phyloP scores from a whole-genome alignment of 2,888 invertebrate genomes.

The Ectobius pallidus region DNA sequence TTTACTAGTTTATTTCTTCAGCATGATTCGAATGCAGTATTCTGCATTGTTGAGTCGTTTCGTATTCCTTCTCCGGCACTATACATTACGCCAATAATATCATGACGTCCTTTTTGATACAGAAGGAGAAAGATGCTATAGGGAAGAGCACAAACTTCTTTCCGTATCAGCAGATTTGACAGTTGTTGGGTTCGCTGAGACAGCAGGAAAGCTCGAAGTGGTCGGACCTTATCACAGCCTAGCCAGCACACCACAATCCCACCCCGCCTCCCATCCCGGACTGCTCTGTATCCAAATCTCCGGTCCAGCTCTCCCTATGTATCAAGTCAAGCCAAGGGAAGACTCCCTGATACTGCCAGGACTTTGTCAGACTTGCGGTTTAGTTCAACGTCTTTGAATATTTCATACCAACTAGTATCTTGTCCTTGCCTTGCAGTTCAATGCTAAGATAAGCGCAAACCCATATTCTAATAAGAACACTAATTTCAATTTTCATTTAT shows the following conservation, averaged over 20 bases:
- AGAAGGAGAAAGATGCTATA: neutral
- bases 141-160: conserved; percentile 23
- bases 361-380: neutral
- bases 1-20: too few relatives aligned
- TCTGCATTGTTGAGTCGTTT: too few relatives aligned
- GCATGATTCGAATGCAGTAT: too few relatives aligned
- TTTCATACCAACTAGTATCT: neutral
- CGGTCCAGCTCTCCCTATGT: conserved; percentile 18
- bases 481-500: too few relatives aligned
- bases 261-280: too few relatives aligned
- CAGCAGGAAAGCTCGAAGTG: too few relatives aligned
- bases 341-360: neutral
- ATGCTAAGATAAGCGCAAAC: too few relatives aligned
- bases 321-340: conserved; percentile 10
- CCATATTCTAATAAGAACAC: too few relatives aligned
- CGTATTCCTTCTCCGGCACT: too few relatives aligned
- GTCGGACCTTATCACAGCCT: conserved; percentile 18
- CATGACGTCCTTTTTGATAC: too few relatives aligned
- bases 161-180: conserved; percentile 31
- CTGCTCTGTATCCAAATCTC: conserved; percentile 10
- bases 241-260: conserved; percentile 5
- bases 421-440: too few relatives aligned
- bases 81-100: too few relatives aligned
- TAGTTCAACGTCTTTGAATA: neutral
- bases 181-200: conserved; percentile 23